These are phyloP conservation scores for Drosophila parvula DNA, from an alignment of 1,140 invertebrate species.

Conservation along the genomic window DNA sequence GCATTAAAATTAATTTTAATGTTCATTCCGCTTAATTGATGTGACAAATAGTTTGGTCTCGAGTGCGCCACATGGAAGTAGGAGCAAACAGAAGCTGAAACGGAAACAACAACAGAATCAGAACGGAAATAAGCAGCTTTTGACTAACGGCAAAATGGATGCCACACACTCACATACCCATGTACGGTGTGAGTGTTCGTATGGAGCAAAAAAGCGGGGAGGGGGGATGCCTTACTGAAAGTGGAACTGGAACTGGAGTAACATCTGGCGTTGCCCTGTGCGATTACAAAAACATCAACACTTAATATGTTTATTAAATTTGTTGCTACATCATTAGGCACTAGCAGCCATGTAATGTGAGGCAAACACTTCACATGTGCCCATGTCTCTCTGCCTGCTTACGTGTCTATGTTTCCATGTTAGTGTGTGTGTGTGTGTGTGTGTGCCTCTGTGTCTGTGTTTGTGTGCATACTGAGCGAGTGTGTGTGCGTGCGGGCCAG, in stretches of 20 bases:
- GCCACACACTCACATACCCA: slow-evolving; percentile 6
- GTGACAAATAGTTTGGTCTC: slow-evolving; percentile 26
- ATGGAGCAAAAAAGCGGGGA: slow-evolving; percentile 6
- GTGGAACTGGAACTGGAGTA: slow-evolving; percentile 13
- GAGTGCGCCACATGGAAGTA: neutral
- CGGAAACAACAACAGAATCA: slow-evolving; percentile 30
- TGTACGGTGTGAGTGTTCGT: neutral
- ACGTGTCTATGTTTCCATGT: neutral
- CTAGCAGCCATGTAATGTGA: slow-evolving; percentile 77
- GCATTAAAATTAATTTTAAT: slow-evolving; percentile 50
- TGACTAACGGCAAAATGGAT: slow-evolving; percentile 40
- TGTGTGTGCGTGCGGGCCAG: slow-evolving; percentile 13
- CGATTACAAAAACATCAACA: slow-evolving; percentile 82
- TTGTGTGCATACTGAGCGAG: neutral
- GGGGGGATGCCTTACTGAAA: too few relatives aligned
- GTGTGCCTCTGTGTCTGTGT: neutral
- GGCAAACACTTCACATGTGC: slow-evolving; percentile 66
- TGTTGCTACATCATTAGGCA: slow-evolving; percentile 83
- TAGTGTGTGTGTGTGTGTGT: slow-evolving; percentile 6
- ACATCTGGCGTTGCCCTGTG: slow-evolving; percentile 41
- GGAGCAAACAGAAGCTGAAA: neutral
- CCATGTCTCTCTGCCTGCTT: slow-evolving; percentile 7
- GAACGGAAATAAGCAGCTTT: slow-evolving; percentile 56
- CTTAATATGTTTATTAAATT: slow-evolving; percentile 83
- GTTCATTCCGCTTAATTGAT: slow-evolving; percentile 40